Base-by-base conservation (phyloP, 2,888 invertebrate species). In the Phortica magna region DNA sequence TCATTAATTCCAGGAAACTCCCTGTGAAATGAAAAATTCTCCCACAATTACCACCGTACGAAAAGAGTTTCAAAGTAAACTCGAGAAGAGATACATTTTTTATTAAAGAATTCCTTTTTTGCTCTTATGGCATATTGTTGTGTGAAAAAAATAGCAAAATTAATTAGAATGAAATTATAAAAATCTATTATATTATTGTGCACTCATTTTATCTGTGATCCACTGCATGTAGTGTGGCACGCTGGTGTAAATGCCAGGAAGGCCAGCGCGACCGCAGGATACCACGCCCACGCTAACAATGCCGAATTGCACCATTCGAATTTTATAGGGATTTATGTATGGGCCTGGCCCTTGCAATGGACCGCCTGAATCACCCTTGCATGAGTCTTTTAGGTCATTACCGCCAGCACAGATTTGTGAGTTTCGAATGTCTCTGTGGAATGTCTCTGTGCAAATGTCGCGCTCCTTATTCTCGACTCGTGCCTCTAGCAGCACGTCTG, bases 261-360 rank as follows among this genome's bases (percentile, higher is more conserved):
- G 89, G 41, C 82, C 92, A 0, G 94, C 94, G 9, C 81, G 77
- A 0, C 90, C 90, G 80, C 95, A 95, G 7, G 92, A 86, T 0
- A 91, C 91, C 0, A 94, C 93, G 0, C 95, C 95, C 83, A 94
- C 94, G 0, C 95, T 94, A 0, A 95, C 95, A 0, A 95, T 90
- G 6, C 95, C 95, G 73, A 83, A 89, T 64, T 89, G 88, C 12
- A 90, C 79, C 82, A 84, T 87, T 17, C 86, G 83, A 17, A 81
- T 76, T 12, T 81, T 80, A 17, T 79, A 88, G 75, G 82, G 79
- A 4, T 79, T 80, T 19, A 82, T 14, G 43, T 82, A 84, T 1
- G 76, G 77, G 0, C 82, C 84, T 0, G 87, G 79, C 0, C 83
- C 84, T 61, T 90, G 84, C 14, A 90, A 75, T 0, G 90, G 90